Evolutionary conservation across 2,797 vertebrate genomes (phyloP), one percentile per base, ranked within the genome.

Genomic region (Falco cherrug): DNA sequence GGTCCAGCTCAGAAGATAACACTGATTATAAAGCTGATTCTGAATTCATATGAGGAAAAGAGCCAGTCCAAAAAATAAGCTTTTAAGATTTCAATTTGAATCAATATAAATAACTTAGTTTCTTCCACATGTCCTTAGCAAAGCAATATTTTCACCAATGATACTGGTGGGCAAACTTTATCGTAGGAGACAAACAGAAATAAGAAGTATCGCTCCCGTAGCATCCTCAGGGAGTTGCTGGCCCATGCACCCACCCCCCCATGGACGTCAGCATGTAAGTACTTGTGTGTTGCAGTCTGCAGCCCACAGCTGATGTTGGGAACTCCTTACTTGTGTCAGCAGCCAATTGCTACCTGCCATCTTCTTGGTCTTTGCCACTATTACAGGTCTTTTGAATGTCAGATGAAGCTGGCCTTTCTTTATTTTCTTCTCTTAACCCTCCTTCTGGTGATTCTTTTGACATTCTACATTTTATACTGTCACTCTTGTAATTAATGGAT

Each of bases 381-480:
- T 6, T 22, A 54, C 21, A 57, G 28, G 21, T 78, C 43, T 59
- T 39, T 14, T 41, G n/a, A 37, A 11, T 3, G 39, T 29, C 2
- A 1, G 91, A 60, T 16, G 48, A 47, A 29, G 22, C 63, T 26
- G 25, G 10, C 29, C 6, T 11, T 50, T 63, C 79, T 83, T 61
- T 19, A 10, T 89, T 87, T 20, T 37, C 71, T 12, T 15, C 10
- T 28, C 61, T 86, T 4, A 51, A 31, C 5, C 1, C 35, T 10
- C 4, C 50, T 56, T 87, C 85, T 16, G 89, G 89, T 1, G 95
- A 97, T 89, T 97, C 98, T 95, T 92, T 98, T 8, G 81, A 96
- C 0, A 31, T 84, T 25, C 97, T 90, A 65, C 90, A 83, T 87
- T 94, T 97, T 95, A 45, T 90, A 53, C 93, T 91, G 0, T 97